Percentiles rank a stretch among this genome's conserved stretches.
These are phyloP conservation scores for Rotaria macrura DNA, from an alignment of 2,888 invertebrate genomes.

Conservation along the genomic window DNA sequence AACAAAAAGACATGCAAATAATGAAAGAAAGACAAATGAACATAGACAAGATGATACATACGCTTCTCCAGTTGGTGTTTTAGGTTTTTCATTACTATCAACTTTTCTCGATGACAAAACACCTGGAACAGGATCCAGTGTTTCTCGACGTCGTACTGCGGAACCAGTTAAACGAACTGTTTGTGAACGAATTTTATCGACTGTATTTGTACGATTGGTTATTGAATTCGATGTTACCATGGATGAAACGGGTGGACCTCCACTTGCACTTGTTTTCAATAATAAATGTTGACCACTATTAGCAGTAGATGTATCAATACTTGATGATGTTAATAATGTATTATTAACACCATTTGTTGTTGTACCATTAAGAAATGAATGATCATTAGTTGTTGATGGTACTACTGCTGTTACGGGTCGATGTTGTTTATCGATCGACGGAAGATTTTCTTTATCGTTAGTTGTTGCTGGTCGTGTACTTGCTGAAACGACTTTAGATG, in stretches of 20 bases:
- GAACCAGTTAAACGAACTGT: constrained; percentile 3
- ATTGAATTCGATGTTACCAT: not conserved
- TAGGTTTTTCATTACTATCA: not conserved
- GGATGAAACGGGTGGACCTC: not conserved
- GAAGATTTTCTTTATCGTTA: constrained; percentile 18
- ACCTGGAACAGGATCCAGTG: not conserved
- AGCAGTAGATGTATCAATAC: not conserved
- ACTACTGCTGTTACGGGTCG: not conserved
- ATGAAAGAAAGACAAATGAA: not conserved
- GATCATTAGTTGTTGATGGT: not conserved
- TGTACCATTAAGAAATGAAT: not conserved
- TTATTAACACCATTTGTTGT: not conserved
- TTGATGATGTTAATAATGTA: not conserved
- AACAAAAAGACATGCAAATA: not conserved
- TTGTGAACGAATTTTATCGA: constrained; percentile 4
- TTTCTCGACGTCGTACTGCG: not conserved
- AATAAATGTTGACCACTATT: not conserved
- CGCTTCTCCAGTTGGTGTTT: not conserved
- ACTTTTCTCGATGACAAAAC: not conserved
- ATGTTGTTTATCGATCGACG: not conserved
- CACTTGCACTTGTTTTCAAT: constrained; percentile 2
- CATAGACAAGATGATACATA: not conserved
- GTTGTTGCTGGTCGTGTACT: constrained; percentile 6
- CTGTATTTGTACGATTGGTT: not conserved
- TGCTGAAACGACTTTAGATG: not conserved